phyloP scores from a whole-genome alignment of 2,797 vertebrate species.

The Acanthis flammea region DNA sequence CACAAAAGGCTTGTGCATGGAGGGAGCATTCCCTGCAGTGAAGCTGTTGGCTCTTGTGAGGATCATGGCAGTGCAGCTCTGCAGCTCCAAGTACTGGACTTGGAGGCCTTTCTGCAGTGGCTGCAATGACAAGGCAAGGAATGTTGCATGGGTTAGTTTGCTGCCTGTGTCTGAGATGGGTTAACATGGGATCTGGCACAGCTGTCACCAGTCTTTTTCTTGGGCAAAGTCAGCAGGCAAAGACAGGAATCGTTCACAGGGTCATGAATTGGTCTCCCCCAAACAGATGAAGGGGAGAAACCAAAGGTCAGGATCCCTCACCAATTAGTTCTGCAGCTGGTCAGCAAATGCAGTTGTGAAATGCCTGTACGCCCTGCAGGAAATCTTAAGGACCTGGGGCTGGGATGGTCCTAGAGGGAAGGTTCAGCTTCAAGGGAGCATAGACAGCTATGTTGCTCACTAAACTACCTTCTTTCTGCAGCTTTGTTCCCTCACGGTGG shows the following conservation, averaged over 20 bases:
- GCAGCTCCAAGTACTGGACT: not conserved
- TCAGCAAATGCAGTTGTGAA: not conserved
- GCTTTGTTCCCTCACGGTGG: not conserved
- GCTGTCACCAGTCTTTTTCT: not conserved
- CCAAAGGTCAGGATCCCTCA: not conserved
- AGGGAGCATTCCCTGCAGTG: not conserved
- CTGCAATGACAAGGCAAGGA: not conserved
- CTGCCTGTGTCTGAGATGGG: not conserved
- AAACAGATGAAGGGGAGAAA: not conserved
- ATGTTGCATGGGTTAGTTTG: not conserved
- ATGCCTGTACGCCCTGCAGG: rapidly evolving
- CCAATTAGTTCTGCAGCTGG: not conserved
- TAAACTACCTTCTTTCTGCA: not conserved
- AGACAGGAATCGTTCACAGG: not conserved
- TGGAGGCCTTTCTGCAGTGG: not conserved
- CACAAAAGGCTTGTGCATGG: not conserved
- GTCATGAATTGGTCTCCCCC: not conserved
- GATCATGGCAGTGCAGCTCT: not conserved
- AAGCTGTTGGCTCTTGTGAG: not conserved
- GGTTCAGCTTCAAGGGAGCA: not conserved
- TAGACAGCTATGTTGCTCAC: rapidly evolving
- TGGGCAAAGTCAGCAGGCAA: not conserved
- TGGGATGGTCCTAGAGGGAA: not conserved
- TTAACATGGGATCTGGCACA: not conserved
- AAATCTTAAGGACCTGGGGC: not conserved